Evolutionary conservation across 2,113 vertebrate species (phyloP), one percentile per base, ranked within the genome.

Genomic region (Alaudala cheleensis): DNA sequence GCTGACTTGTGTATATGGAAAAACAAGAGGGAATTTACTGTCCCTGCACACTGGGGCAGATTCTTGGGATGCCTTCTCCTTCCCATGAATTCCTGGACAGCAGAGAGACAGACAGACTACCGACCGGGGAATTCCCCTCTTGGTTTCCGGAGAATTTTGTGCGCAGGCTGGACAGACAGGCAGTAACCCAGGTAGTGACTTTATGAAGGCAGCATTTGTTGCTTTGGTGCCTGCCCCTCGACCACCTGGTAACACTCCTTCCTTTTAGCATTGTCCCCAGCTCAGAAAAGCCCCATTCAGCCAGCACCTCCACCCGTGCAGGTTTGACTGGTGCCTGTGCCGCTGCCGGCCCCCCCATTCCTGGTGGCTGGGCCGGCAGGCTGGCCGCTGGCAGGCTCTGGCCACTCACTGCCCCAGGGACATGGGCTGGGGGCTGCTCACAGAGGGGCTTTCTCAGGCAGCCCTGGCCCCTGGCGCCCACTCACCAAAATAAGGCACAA

Each of bases 1-100:
- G 88, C 96, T 96, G 93, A 96, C 72, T 93, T 90, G 85, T 57
- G 61, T 71, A 62, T 81, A 93, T 1, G 19, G 73, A 82, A 92
- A 90, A 96, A 93, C 72, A 96, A 94, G 93, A 88, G 85, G 60
- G 93, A 94, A 92, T 94, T 96, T 93, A 93, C 81, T 67, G 95
- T 94, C 94, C 78, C 81, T 90, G 74, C 61, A 90, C 80, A 96
- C 13, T 5, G 69, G 54, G 54, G 47, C 44, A 94, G 91, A 93
- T 95, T 93, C 91, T 86, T 95, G 91, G 76, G 89, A 94, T 94
- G 93, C 95, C 65, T 96, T 94, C 56, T 92, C 92, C 60, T 72
- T 96, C 93, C 70, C 90, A 93, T 74, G 76, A 95, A 95, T 97
- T 96, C 94, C 90, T 94, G 85, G 94, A 94, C 72, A 96, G 95